These are phyloP conservation scores for Piezodorus guildinii DNA, from an alignment of 1,140 invertebrate genomes.

Conservation along the genomic window DNA sequence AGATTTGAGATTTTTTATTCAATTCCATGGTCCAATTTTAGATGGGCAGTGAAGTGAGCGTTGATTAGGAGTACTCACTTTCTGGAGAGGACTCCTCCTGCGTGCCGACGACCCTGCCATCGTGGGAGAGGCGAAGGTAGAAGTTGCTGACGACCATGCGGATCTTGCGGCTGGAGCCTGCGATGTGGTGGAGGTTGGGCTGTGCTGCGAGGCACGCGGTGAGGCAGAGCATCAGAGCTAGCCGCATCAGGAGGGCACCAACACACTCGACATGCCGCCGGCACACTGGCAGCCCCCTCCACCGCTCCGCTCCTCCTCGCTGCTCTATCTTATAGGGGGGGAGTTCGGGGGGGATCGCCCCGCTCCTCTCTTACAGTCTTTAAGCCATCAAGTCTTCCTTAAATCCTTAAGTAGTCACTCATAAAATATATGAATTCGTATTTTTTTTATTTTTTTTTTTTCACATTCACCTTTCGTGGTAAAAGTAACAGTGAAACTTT, in stretches of 20 bases:
- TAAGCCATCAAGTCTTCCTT: too few relatives aligned
- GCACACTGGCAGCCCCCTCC: constrained; percentile 4
- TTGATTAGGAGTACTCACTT: constrained; percentile 49
- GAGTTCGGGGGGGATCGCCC: too few relatives aligned
- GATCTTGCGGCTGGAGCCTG: constrained; percentile 58
- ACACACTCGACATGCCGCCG: not conserved
- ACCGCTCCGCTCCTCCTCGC: not conserved
- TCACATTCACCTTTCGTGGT: too few relatives aligned
- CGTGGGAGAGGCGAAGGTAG: constrained; percentile 60
- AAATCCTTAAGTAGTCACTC: too few relatives aligned
- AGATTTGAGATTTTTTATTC: too few relatives aligned
- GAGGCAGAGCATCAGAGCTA: constrained; percentile 4
- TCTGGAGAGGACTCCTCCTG: constrained; percentile 59
- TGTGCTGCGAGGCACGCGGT: constrained; percentile 4
- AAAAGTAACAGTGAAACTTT: too few relatives aligned
- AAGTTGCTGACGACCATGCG: constrained; percentile 69
- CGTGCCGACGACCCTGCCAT: constrained; percentile 68
- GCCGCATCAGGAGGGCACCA: not conserved
- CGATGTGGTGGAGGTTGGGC: constrained; percentile 49
- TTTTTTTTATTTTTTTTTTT: too few relatives aligned
- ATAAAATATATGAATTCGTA: too few relatives aligned
- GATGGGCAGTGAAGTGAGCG: too few relatives aligned
- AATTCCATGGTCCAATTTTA: too few relatives aligned
- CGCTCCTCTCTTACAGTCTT: too few relatives aligned
- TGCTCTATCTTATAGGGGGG: too few relatives aligned